Evolutionary conservation across 37 sponge, comb jelly and placozoan genomes (phyloP), one percentile per base, ranked within the genome.

Genomic region (Halisarca cf. caerulea): DNA sequence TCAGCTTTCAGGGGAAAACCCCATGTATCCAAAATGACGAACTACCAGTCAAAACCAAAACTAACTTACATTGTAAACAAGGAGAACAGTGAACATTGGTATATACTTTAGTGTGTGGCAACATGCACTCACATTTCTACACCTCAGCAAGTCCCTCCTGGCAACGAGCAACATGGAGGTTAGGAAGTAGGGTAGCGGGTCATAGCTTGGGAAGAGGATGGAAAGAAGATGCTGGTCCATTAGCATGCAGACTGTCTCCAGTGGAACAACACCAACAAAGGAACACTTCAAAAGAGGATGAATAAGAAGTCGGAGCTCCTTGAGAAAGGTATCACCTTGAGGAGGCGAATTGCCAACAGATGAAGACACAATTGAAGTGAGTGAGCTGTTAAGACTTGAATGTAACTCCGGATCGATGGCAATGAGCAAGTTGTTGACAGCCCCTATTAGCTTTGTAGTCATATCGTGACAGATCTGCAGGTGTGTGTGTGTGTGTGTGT

Each of bases 291-390:
- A 24, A 20, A 44, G 96, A 78, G 99, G 61, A 95, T 97, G 58
- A 95, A 99, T 88, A 93, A 93, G 64, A 45, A 72, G 36, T 95
- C 99, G 6, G 94, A 99, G 58, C 91, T 92, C 0, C 86, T 93
- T 39, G 2, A 74, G 43, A 44, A 74, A 40, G n/a, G 17, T 20
- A 6, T 74, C 77, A 23, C 15, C 15, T 2, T 33, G 15, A 2
- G 25, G 15, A 11, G 77, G 7, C 8, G 43, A 40, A 1, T 2
- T 21, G 25, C 42, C 77, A 20, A 20, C 37, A 11, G 44, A 41
- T 5, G 45, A 9, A 6, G 6, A 11, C 51, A 47, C 51, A 2
- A 44, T 37, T 2, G 2, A 21, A 37, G 77, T 41, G 42, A 74
- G 77, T 9, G 77, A 74, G 77, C 23, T 36, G 45, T 11, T 41